These are phyloP conservation scores for Ectemnius lituratus DNA, from an alignment of 2,888 invertebrate genomes.

Conservation along the genomic window DNA sequence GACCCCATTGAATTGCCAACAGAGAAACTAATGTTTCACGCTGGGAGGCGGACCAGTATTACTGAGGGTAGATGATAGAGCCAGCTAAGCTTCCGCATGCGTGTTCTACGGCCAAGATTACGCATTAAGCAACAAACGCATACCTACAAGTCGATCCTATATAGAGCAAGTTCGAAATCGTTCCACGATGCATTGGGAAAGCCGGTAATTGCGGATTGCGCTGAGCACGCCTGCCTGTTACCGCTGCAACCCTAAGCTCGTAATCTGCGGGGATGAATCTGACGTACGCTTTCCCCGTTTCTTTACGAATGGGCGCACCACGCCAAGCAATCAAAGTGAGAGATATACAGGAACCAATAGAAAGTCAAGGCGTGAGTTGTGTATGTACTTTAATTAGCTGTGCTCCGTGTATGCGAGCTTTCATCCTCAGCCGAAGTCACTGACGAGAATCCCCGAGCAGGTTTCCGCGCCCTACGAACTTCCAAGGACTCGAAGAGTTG, in stretches of 20 bases:
- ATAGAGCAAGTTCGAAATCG: constrained; percentile 27
- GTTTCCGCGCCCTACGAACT: constrained; percentile 21
- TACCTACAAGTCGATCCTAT: constrained; percentile 20
- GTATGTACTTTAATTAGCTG: constrained; percentile 58
- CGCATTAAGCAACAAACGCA: neutral
- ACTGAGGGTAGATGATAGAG: neutral
- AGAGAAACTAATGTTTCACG: constrained; percentile 1
- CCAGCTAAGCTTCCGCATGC: neutral
- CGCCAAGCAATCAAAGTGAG: constrained; percentile 7
- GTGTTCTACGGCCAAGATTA: neutral
- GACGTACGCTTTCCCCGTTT: constrained; percentile 31
- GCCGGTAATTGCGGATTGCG: constrained; percentile 41
- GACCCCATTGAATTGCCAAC: neutral
- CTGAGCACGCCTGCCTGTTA: constrained; percentile 21
- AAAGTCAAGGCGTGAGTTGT: constrained; percentile 6
- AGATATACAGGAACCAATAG: constrained; percentile 22
- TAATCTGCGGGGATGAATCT: constrained; percentile 42
- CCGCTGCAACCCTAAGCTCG: constrained; percentile 26
- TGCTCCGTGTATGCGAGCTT: constrained; percentile 35
- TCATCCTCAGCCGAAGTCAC: constrained; percentile 9
- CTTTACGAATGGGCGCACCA: constrained; percentile 35
- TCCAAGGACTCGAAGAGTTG: constrained; percentile 41
- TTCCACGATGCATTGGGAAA: constrained; percentile 23
- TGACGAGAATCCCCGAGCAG: constrained; percentile 10
- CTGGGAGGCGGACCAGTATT: neutral